Evolutionary conservation across 2,113 vertebrate species (phyloP), one percentile per base, ranked within the genome.

Genomic region (Oreotrochilus melanogaster): DNA sequence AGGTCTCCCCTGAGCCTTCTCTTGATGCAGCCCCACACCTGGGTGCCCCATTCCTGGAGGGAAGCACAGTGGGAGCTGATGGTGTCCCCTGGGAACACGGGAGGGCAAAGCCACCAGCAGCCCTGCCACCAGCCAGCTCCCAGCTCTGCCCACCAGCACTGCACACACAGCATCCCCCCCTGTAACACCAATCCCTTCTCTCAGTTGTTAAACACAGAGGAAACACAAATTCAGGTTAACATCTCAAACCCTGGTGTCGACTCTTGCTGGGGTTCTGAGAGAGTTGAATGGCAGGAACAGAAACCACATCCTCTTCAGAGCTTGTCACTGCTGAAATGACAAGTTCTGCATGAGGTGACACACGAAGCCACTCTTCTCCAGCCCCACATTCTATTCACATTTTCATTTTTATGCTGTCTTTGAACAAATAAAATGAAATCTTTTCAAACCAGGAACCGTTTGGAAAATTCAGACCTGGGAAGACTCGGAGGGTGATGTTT

Each of bases 1-100:
- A 39, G 39, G 39, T 39, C 39, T 39, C 39, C 39, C 39, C 39
- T 39, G 39, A 39, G 39, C 39, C 39, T 39, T 39, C 39, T 39
- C 39, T 39, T 0, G 11, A 12, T 2, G 45, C 0, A 8, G n/a
- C 45, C 21, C 4, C 0, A 1, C 1, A 35, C 2, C 18, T 6
- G 25, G 47, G 37, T 2, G 5, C 37, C 54, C 60, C 1, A 2
- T 11, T 69, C 21, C 45, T 22, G 37, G 1, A 2, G 37, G 27
- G 31, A 69, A 51, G 54, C 51, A 25, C 19, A 10, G 5, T 6
- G 24, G 7, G 14, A 51, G 69, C 37, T 25, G 1, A 35, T 14
- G 14, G 13, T 2, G 2, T 24, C 47, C 30, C 37, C 42, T 3
- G 3, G 11, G 10, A 57, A 48, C 47, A n/a, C 1, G 23, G 47